Base-by-base conservation (phyloP, 2,888 invertebrate genomes). In the Psylliodes chrysocephalus region DNA sequence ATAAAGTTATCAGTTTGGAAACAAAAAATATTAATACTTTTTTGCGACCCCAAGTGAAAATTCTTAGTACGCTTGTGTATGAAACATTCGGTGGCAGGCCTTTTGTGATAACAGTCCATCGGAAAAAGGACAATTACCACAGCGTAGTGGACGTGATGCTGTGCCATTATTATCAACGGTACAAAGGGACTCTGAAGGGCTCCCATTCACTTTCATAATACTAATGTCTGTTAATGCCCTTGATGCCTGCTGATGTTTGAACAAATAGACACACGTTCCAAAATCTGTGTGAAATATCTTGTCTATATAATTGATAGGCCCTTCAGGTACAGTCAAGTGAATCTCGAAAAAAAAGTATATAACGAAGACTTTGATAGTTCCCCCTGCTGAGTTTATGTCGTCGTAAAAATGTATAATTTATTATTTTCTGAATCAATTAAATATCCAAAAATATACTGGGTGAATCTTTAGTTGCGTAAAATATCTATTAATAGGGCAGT, bases 111-210 rank as follows among this genome's bases (percentile, higher is more conserved):
- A 57, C 25, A 40, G 51, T 25, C 62, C 55, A 49, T 64, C 59
- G 42, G 53, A 55, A 59, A 65, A 66, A 66, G 62, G 49, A 66
- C 65, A 66, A 66, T 66, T 62, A 59, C 59, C 63, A 19, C 44
- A 61, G 53, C 57, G 61, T 52, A 56, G 57, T 63, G 59, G 63
- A 63, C 66, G 56, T 66, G 68, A 56, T 66, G 68, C 68, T 65
- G 64, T 30, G 62, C 63, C 51, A 62, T 66, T 66, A 61, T 66
- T 66, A 42, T 66, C 49, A 30, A 53, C 30, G 40, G 57, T 51
- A 62, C 46, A 62, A 65, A 57, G 52, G 61, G 55, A 33, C 64
- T 38, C 52, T 54, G 57, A 62, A 66, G 65, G 55, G 54, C 54
- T 52, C 64, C 52, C 62, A 66, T 66, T 62, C 49, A 62, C 65